Evolutionary conservation across 2,113 vertebrate genomes (phyloP), one percentile per base, ranked within the genome.

Genomic region (Falcunculus frontatus): DNA sequence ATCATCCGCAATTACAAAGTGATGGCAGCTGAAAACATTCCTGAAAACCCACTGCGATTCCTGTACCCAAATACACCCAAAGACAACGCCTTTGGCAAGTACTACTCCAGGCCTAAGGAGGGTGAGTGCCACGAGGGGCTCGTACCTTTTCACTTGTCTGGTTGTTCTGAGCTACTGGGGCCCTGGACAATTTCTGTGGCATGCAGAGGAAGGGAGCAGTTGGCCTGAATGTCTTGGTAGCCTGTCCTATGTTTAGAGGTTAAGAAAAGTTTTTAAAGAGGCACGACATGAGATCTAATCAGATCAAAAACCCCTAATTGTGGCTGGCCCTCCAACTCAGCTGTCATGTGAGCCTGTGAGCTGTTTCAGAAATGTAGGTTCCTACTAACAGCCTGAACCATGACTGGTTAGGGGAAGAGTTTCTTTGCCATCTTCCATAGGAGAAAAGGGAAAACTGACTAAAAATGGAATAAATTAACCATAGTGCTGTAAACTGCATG

Each of bases 1-100:
- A 99, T 99, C 95, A 99, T 99, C 92, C 99, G 99, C 47, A 99
- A 98, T 81, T 99, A 99, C 97, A 99, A 99, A 96, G 99, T 99
- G 93, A 99, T 99, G 99, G 99, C 99, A 0, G 99, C 98, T 0
- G 99, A 99, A 41, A 99, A 99, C 92, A 99, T 99, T 81, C 99
- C 99, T 0, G 99, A 99, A 86, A 99, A 99, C 89, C 99, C 99
- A 3, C 98, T 99, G 80, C 98, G 98, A 52, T 99, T 98, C 95
- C 98, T 99, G 42, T 99, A 98, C 96, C 99, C 99, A 4, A 59
- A 98, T 53, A 98, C 98, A 37, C 98, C 98, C 55, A 99, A 99
- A 86, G 99, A 99, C 95, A 98, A 98, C 4, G 99, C 99, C n/a
- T 99, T 99, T 44, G 98, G 98, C 76, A 99, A 99, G 57, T 99